Evolutionary conservation across 2,113 vertebrate genomes (phyloP), one percentile per base, ranked within the genome.

Genomic region (Anser cygnoides): DNA sequence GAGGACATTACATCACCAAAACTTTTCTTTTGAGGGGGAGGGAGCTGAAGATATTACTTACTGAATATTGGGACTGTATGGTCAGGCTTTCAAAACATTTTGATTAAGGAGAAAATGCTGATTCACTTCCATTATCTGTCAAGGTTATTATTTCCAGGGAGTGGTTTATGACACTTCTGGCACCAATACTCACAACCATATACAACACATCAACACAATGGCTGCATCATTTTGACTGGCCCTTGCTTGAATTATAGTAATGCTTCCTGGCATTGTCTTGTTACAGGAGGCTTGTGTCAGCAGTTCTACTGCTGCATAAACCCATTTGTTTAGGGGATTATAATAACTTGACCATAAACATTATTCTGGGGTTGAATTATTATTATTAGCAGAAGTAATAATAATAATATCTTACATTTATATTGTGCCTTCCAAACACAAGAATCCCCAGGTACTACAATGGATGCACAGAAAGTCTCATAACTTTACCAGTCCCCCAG

Each of bases 231-330:
- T 96, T 96, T 88, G 65, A 66, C 85, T 89, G 85, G 81, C 84
- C 83, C 84, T 92, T 94, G 85, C 73, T 67, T 96, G 96, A 98
- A 75, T 96, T 82, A 88, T 46, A 62, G 79, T 68, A 93, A 86
- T 50, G 35, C 35, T 49, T 92, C n/a, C 41, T 96, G 72, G 65
- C 70, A 57, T 65, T 84, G 43, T 90, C 75, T 96, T 92, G 46
- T 95, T 92, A 63, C 41, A 66, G 55, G 73, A 90, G 14, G 65
- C 55, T 92, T 92, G 35, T 84, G 79, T 96, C 85, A 97, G 94
- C 92, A 88, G 37, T 97, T 97, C 91, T 89, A 50, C 87, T 91
- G 86, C 62, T 89, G 39, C 50, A 83, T 93, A 88, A 75, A 66
- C 13, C 61, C 67, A 74, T 96, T 97, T 96, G 57, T 94, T 96